These are phyloP conservation scores for Clistopyga incitator DNA, from an alignment of 2,888 invertebrate species.

Conservation along the genomic window DNA sequence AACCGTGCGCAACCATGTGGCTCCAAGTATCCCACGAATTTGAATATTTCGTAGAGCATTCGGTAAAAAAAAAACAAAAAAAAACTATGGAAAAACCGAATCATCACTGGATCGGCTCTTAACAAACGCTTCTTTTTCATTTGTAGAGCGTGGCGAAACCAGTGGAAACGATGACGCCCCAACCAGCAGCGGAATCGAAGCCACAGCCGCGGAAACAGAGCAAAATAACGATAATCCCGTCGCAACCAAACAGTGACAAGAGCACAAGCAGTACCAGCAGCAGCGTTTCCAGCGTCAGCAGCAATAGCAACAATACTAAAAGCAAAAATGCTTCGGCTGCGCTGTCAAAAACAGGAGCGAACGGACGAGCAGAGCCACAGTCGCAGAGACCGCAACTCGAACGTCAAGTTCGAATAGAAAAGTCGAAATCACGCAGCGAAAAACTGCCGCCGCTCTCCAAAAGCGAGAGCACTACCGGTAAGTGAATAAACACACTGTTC, in stretches of 20 bases:
- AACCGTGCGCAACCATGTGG: constrained; percentile 4
- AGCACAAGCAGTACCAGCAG: constrained; percentile 55
- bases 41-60: background rate
- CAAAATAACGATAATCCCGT: constrained; percentile 84
- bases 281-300: constrained; percentile 4
- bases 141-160: constrained; percentile 81
- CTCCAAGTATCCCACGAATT: constrained; percentile 3
- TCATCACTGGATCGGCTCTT: background rate
- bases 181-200: constrained; percentile 66
- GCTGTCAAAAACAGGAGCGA: constrained; percentile 78
- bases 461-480: constrained; percentile 82
- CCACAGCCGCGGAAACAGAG: constrained; percentile 80
- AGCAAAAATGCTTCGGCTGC: constrained; percentile 57
- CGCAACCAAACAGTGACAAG: constrained; percentile 80
- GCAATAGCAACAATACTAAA: constrained; percentile 40
- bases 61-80: no score
- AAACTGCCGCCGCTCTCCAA: constrained; percentile 78
- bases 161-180: constrained; percentile 71
- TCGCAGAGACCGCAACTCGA: constrained; percentile 80
- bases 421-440: constrained; percentile 81
- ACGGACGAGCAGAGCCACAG: constrained; percentile 80
- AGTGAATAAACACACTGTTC: constrained; percentile 42
- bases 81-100: background rate
- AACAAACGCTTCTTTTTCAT: background rate
- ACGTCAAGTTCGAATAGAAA: constrained; percentile 82